Conservation (phyloP, 2,888 invertebrate genomes). For the Cerastis leucographa region DNA sequence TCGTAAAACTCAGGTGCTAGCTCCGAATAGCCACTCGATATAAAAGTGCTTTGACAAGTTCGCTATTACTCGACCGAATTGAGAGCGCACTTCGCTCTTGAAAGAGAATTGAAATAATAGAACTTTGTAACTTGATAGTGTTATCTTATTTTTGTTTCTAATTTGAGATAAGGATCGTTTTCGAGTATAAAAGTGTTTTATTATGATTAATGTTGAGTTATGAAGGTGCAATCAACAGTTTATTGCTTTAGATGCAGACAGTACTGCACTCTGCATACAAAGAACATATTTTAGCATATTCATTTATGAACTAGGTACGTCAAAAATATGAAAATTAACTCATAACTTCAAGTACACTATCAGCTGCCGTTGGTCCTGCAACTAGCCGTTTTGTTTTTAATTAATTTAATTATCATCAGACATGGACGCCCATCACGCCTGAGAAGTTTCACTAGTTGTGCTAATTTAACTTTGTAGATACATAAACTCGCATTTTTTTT, state of each 20-base stretch:
- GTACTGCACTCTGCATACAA: constrained; percentile 20
- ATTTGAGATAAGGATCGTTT: constrained; percentile 16
- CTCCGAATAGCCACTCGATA: constrained; percentile 60
- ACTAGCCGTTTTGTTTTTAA: neutral
- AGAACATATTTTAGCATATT: constrained; percentile 25
- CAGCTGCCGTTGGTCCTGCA: neutral
- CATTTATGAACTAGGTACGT: neutral
- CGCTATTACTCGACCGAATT: constrained; percentile 45
- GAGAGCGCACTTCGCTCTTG: constrained; percentile 40
- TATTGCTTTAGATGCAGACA: constrained; percentile 12
- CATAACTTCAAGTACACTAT: neutral
- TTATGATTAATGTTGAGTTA: constrained; percentile 40
- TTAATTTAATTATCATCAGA: neutral
- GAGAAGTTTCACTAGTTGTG: neutral
- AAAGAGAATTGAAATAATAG: constrained; percentile 27
- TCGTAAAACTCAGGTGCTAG: constrained; percentile 72
- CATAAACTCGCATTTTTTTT: neutral
- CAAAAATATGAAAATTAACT: neutral
- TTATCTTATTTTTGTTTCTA: constrained; percentile 27
- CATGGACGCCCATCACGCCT: neutral
- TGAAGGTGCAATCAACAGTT: constrained; percentile 23
- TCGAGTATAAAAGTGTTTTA: constrained; percentile 38
- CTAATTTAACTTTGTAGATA: too few relatives aligned
- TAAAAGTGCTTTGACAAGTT: constrained; percentile 63
- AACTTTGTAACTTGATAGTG: constrained; percentile 40